Base-by-base conservation (phyloP, 1,140 invertebrate genomes). In the Acyrthosiphon pisum region DNA sequence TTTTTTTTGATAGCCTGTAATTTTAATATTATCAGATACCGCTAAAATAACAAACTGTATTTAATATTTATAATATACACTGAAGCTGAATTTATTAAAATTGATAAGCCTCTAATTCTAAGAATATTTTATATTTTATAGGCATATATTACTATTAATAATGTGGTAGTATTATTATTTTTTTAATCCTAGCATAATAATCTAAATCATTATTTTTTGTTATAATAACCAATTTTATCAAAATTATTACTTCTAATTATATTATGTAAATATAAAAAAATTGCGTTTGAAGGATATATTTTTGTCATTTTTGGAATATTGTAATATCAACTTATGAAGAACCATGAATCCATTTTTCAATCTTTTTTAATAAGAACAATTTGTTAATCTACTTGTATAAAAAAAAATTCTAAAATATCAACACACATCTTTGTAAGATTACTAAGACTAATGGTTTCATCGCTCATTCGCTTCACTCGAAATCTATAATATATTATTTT, bases 351-450 rank as follows among this genome's bases (percentile, higher is more conserved):
- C 14, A 68, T 68, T n/a, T 68, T 76, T 35, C 6, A 76, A n/a
- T 6, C 0, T n/a, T 18, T n/a, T 35, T 18, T 76, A 1, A 11
- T 1, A n/a, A 6, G 30, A n/a, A 2, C 0, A n/a, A 53, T 53
- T 23, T 22, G 22, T 53, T 53, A n/a, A 76, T 76, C 4, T n/a
- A 76, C 2, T 18, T 35, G 11, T 76, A 76, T 7, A 48, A 48
- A 48, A 53, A 53, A 76, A 76, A n/a, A n/a, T 76, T n/a, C 0
- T n/a, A 30, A 68, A 76, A n/a, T 30, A 14, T 68, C 30, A 68
- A n/a, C 60, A 76, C 18, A 1, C n/a, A 76, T 53, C 22, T 22
- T 18, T 76, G 30, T n/a, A n/a, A 68, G 3, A 41, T 4, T 41
- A 41, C 41, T 41, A 41, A 41, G 30, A 76, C 30, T 6, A 76